Evolutionary conservation across 1,140 invertebrate species (phyloP).

Genomic region (Monochamus saltuarius): DNA sequence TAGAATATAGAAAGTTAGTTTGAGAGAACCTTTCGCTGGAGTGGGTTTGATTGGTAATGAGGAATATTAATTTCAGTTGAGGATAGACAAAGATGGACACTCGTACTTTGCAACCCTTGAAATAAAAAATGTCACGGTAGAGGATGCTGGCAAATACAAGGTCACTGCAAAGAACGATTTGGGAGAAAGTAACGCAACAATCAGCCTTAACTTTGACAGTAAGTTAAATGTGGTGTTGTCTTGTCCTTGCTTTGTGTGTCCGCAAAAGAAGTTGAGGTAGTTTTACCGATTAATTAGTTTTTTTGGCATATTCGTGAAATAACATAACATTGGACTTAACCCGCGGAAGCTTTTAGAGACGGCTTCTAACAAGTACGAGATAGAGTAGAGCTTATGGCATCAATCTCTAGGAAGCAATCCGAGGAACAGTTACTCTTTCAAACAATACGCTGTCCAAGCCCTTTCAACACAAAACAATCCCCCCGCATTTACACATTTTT

Average conservation of each 20-base stretch:
- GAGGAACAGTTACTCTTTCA: background rate
- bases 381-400: constrained; percentile 10
- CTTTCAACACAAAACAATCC: constrained; percentile 4
- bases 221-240: constrained; percentile 60
- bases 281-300: no score
- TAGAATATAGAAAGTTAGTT: no score
- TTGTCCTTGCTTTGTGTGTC: constrained; percentile 42
- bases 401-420: constrained; percentile 12
- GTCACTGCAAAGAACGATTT: constrained; percentile 95
- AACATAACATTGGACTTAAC: constrained; percentile 21
- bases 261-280: constrained; percentile 4
- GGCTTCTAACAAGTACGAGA: constrained; percentile 23
- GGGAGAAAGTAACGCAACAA: constrained; percentile 93
- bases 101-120: constrained; percentile 90
- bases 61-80: constrained; percentile 63
- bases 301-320: constrained; percentile 21
- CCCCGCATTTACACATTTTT: constrained; percentile 9
- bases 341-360: constrained; percentile 23
- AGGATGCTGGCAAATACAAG: constrained; percentile 97
- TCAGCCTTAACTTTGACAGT: constrained; percentile 97
- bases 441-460: constrained; percentile 7
- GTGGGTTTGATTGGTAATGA: background rate
- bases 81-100: constrained; percentile 86
- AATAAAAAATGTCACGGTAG: constrained; percentile 91
- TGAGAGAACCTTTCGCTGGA: no score